Base-by-base conservation (phyloP, 2,888 invertebrate genomes). In the Leucophenga maculata region DNA sequence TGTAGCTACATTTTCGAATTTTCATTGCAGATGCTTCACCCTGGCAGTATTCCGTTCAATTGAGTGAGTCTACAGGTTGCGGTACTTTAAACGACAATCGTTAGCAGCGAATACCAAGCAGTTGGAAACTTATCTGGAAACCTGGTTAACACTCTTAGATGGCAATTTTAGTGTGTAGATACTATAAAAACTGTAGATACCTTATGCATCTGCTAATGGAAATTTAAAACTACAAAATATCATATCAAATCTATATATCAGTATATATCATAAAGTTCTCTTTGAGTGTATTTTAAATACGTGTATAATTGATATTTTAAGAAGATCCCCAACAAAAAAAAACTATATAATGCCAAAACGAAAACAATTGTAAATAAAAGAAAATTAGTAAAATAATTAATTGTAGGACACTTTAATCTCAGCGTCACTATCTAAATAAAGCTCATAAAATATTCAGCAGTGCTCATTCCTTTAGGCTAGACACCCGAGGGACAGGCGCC, bases 401-500 rank as follows among this genome's bases (percentile, higher is more conserved):
- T 65, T 73, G 67, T 39, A 50, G 54, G 44, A 26, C 4, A 39
- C 32, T 60, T n/a, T 50, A 50, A 18, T 16, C 50, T 14, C 11
- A 11, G 57, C 26, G 9, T 11, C 13, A 32, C n/a, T 60, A 14
- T 39, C 32, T 32, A 60, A 60, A 39, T 16, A 50, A n/a, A 57
- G 55, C 26, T 13, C 11, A 26, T n/a, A n/a, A 50, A 50, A n/a
- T 1, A 16, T 8, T 6, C 50, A 50, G 16, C 50, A 50, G 50
- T 16, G 16, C n/a, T 50, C 18, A 50, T 39, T 39, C 39, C 39
- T 6, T 39, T 39, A 6, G 9, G 8, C 3, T 6, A 65, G 39
- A 1, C 66, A 44, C 78, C 81, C 70, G 55, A 57, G 70, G 83
- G 83, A 72, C 74, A 74, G 66, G 76, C 79, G 50, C 72, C 71